These are phyloP conservation scores for Carassius auratus DNA, from an alignment of 2,113 vertebrate genomes.

Conservation along the genomic window DNA sequence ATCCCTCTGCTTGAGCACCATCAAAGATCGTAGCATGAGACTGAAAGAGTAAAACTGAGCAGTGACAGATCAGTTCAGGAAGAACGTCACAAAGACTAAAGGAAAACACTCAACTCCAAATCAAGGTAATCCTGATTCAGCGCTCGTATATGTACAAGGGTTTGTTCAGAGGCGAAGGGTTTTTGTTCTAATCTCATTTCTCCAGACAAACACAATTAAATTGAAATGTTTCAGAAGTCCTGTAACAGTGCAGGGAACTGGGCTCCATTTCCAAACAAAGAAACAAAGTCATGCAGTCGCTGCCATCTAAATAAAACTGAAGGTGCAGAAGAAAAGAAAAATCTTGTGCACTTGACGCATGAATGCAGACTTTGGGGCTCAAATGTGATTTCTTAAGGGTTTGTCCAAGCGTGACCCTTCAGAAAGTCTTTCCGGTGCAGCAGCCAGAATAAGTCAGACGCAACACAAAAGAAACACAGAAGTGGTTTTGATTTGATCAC, in stretches of 20 bases:
- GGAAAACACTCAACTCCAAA: constrained; percentile 10
- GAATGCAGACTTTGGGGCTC: neutral
- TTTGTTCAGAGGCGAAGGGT: neutral
- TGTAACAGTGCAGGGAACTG: constrained; percentile 40
- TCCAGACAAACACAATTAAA: neutral
- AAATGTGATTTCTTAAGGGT: neutral
- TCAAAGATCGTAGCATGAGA: neutral
- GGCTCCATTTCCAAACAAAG: constrained; percentile 26
- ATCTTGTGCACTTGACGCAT: neutral
- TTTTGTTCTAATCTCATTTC: constrained; percentile 1
- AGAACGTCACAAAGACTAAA: constrained; percentile 54
- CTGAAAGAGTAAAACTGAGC: neutral
- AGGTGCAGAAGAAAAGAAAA: neutral
- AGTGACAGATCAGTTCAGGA: neutral
- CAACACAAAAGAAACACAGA: neutral
- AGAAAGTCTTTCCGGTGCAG: neutral
- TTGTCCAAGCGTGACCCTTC: neutral
- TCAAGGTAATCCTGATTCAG: neutral
- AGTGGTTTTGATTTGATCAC: constrained; percentile 30
- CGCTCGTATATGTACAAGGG: constrained; percentile 4
- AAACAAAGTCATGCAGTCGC: constrained; percentile 25
- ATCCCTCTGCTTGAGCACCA: constrained; percentile 33
- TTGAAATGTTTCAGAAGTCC: neutral
- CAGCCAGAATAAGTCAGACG: neutral
- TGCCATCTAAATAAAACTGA: neutral